A percentile compares a stretch with the other conserved stretches of the same genome.
Conservation (phyloP, 2,888 invertebrate species). For the Sceliomorpha sp. region DNA sequence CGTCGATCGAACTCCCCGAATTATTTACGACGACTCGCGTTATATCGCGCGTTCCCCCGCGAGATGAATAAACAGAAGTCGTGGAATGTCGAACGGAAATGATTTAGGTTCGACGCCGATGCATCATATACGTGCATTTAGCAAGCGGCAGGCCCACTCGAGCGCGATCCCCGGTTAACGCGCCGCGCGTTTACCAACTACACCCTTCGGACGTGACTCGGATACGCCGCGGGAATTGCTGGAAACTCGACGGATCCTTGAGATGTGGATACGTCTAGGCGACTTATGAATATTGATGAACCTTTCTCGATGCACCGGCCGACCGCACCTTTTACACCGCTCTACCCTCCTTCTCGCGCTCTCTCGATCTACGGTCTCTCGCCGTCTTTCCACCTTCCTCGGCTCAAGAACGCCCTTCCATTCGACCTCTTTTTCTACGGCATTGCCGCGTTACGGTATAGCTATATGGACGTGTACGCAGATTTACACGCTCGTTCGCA, state of each 20-base stretch:
- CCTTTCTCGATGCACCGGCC: conserved; percentile 70
- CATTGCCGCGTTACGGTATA: conserved; percentile 18
- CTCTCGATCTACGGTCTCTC: no score
- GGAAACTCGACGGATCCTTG: conserved; percentile 71
- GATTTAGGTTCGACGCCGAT: neutral
- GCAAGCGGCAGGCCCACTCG: no score
- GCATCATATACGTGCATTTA: no score
- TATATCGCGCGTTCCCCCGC: no score
- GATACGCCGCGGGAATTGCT: conserved; percentile 19
- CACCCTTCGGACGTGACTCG: neutral
- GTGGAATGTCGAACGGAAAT: conserved; percentile 1
- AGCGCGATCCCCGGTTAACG: no score
- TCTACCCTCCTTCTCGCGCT: no score
- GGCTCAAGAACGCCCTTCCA: conserved; percentile 41
- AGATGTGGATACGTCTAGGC: conserved; percentile 67
- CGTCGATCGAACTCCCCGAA: no score
- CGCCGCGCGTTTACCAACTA: conserved; percentile 1
- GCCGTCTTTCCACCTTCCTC: conserved; percentile 46
- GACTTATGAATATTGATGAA: conserved; percentile 79
- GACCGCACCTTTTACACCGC: conserved; percentile 63
- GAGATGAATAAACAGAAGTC: no score
- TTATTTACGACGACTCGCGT: no score
- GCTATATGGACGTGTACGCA: conserved; percentile 24
- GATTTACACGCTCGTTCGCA: conserved; percentile 17
- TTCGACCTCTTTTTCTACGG: conserved; percentile 49